Evolutionary conservation across 2,888 invertebrate genomes (phyloP), one percentile per base, ranked within the genome.

Genomic region (Auanema sp.): DNA sequence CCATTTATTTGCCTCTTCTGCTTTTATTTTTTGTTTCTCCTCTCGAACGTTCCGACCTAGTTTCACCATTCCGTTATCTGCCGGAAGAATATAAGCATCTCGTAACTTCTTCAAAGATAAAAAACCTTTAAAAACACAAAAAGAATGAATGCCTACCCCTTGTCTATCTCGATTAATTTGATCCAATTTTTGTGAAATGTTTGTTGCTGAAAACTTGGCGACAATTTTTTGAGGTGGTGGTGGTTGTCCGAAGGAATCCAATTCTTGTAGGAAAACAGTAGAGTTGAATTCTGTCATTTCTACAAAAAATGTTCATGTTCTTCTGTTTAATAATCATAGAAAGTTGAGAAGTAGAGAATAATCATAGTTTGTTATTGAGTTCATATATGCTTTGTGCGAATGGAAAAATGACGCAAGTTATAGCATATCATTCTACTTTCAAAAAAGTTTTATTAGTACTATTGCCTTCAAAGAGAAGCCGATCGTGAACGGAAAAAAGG

Each of bases 221-320:
- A 41, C 43, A 18, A 63, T 58, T n/a, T 58, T 58, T 23, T 63
- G 63, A n/a, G 51, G 63, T 14, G 63, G 63, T 24, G 63, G 63
- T 12, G 63, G 63, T 21, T 42, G 14, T n/a, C 63, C 63, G 44
- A 63, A 63, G 2, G 63, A 58, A 21, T 63, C 63, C 43, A 63
- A 51, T 42, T 63, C 63, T 24, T 53, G 52, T 24, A 63, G 58
- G 58, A 63, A 63, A 12, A 58, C 58, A 24, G 56, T 58, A 16
- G 63, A 58, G 43, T 63, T 63, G 53, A 63, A 63, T 33, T 63
- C 63, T 16, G 58, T 44, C 63, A 63, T 63, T 33, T 3, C 33
- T 33, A 8, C 3, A 33, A 33, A 33, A 33, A n/a, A n/a, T n/a
- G n/a, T n/a, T n/a, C n/a, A n/a, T n/a, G n/a, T n/a, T n/a, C n/a